Conservation (phyloP, 2,797 vertebrate species). For the Malacoraja senta region DNA sequence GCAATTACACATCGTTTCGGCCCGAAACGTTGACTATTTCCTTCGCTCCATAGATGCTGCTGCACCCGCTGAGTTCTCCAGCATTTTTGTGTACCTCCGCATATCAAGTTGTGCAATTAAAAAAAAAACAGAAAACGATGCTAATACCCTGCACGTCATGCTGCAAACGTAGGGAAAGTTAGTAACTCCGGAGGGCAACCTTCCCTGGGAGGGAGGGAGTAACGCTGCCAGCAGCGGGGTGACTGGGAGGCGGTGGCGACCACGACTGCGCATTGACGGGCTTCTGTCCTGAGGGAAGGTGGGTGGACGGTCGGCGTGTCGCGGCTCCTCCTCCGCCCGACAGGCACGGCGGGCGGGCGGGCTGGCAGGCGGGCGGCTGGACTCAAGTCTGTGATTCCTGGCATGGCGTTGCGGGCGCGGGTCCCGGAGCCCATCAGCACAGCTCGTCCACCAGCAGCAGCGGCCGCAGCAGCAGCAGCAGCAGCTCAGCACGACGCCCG, state of each 20-base stretch:
- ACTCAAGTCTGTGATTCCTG: conserved; percentile 38
- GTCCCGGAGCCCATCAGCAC: conserved; percentile 41
- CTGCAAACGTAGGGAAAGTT: too few relatives aligned
- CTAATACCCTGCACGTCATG: not conserved
- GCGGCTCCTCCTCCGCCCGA: not conserved
- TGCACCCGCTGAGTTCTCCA: too few relatives aligned
- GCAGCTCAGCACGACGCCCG: conserved; percentile 40
- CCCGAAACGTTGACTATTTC: too few relatives aligned
- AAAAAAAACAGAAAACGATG: too few relatives aligned
- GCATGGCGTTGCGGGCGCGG: conserved; percentile 16
- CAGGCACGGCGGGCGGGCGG: not conserved
- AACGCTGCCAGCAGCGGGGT: too few relatives aligned
- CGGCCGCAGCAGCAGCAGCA: conserved; percentile 44
- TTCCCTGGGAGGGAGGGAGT: too few relatives aligned
- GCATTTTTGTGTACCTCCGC: too few relatives aligned
- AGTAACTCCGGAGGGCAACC: too few relatives aligned
- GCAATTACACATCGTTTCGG: conserved; percentile 19
- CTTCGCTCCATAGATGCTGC: too few relatives aligned
- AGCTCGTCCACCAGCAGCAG: conserved; percentile 40
- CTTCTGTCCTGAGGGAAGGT: not conserved
- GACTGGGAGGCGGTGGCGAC: not conserved
- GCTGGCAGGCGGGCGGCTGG: too few relatives aligned
- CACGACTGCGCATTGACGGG: not conserved
- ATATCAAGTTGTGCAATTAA: too few relatives aligned
- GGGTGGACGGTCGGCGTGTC: not conserved